These are phyloP conservation scores for Cataglyphis cursor DNA, from an alignment of 2,888 invertebrate species.

Conservation along the genomic window DNA sequence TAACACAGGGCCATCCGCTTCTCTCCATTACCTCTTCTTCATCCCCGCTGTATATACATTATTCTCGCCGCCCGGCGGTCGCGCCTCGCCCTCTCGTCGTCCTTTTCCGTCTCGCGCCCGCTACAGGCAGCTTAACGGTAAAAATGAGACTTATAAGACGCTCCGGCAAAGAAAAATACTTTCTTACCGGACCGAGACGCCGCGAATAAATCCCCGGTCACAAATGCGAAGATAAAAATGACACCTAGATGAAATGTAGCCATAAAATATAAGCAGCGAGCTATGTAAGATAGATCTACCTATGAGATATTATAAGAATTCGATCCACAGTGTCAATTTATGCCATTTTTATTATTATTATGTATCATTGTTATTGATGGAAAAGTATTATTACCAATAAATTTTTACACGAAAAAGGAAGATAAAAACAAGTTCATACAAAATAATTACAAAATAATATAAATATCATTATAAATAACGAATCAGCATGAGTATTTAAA, in stretches of 20 bases:
- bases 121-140: constrained; percentile 47
- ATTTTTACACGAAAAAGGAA: not conserved
- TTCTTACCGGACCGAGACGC: constrained; percentile 39
- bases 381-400: not conserved
- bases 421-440: not conserved
- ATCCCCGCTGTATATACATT: constrained; percentile 36
- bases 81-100: constrained; percentile 27
- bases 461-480: not conserved
- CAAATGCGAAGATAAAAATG: constrained; percentile 49
- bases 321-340: not conserved
- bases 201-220: constrained; percentile 47
- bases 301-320: constrained; percentile 20
- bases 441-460: not conserved
- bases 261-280: constrained; percentile 19
- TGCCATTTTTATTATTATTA: not conserved
- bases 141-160: constrained; percentile 59
- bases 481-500: not conserved
- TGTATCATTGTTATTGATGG: not conserved
- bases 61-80: constrained; percentile 33
- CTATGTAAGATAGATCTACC: not conserved
- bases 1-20: constrained; percentile 39
- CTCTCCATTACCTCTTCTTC: constrained; percentile 48
- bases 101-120: constrained; percentile 22
- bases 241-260: constrained; percentile 45
- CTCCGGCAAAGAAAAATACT: constrained; percentile 53